These are phyloP conservation scores for Crenichthys baileyi DNA, from an alignment of 2,797 vertebrate genomes.

Conservation along the genomic window DNA sequence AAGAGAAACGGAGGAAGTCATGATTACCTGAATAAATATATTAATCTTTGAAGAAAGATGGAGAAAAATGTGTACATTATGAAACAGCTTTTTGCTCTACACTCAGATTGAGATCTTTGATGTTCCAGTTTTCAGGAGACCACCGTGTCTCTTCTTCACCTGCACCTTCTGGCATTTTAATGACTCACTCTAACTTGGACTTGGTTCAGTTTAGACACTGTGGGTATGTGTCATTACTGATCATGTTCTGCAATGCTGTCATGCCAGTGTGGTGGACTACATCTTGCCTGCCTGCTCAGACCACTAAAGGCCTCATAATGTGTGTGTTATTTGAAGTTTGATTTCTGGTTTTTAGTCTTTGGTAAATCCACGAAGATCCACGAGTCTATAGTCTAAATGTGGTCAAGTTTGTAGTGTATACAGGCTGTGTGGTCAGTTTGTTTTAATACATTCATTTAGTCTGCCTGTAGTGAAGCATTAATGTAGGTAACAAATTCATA, in stretches of 20 bases:
- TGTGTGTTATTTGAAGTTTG: background rate
- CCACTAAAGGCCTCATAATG: background rate
- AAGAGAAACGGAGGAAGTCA: constrained; percentile 42
- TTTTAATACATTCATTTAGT: no score
- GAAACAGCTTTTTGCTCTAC: background rate
- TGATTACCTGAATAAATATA: constrained; percentile 28
- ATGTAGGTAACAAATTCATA: no score
- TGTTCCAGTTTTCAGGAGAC: constrained; percentile 26
- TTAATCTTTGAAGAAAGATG: background rate
- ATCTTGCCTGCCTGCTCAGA: constrained; percentile 21
- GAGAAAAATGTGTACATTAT: background rate
- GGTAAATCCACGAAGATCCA: background rate
- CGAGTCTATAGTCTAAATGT: background rate
- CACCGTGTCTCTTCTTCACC: constrained; percentile 26
- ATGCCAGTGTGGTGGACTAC: constrained; percentile 18
- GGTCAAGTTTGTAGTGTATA: background rate
- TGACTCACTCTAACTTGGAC: constrained; percentile 58
- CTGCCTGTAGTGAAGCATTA: no score
- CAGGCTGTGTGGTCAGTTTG: background rate
- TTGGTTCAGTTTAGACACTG: constrained; percentile 45
- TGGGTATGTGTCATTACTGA: constrained; percentile 49
- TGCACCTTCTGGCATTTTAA: constrained; percentile 56
- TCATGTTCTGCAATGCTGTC: constrained; percentile 41
- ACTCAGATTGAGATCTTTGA: constrained; percentile 2
- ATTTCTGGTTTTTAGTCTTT: background rate